Percentiles rank a stretch among this genome's conserved stretches.
Evolutionary conservation across 2,888 invertebrate species (phyloP).

Genomic region (Panopea generosa): DNA sequence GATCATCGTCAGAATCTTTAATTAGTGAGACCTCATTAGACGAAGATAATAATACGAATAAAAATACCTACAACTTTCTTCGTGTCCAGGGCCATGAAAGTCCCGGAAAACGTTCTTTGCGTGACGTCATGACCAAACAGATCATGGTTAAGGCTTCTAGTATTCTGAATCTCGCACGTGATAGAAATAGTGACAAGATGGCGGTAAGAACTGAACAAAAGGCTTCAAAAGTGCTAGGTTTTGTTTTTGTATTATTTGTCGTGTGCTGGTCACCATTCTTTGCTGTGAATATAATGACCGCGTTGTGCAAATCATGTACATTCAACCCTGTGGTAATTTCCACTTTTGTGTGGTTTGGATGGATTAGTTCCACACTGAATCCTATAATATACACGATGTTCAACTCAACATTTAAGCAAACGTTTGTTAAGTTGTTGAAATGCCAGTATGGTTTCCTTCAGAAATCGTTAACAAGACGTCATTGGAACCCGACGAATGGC

Average conservation of each 20-base stretch:
- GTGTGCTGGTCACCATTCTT: conserved; percentile 85
- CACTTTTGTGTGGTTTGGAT: conserved; percentile 84
- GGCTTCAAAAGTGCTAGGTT: conserved; percentile 92
- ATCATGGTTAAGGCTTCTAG: conserved; percentile 82
- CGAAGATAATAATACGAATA: conserved; percentile 47
- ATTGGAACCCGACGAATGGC: conserved; percentile 34
- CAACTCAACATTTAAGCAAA: conserved; percentile 83
- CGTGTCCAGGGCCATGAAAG: background rate
- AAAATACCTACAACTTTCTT: conserved; percentile 14
- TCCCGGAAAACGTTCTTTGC: conserved; percentile 26
- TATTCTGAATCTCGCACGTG: conserved; percentile 75
- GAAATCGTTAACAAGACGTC: conserved; percentile 24
- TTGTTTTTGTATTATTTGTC: conserved; percentile 84
- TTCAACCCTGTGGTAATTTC: conserved; percentile 86
- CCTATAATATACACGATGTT: conserved; percentile 85
- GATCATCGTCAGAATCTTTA: conserved; percentile 52
- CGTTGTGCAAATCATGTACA: conserved; percentile 91
- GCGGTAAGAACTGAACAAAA: conserved; percentile 94
- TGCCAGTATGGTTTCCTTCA: conserved; percentile 72
- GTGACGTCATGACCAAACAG: conserved; percentile 77
- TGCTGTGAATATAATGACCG: conserved; percentile 79
- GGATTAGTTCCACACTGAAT: conserved; percentile 84
- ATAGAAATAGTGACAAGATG: conserved; percentile 57
- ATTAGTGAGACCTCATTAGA: conserved; percentile 52
- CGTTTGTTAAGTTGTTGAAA: conserved; percentile 81